Evolutionary conservation across 2,888 invertebrate genomes (phyloP).

Genomic region (Colletes collaris): DNA sequence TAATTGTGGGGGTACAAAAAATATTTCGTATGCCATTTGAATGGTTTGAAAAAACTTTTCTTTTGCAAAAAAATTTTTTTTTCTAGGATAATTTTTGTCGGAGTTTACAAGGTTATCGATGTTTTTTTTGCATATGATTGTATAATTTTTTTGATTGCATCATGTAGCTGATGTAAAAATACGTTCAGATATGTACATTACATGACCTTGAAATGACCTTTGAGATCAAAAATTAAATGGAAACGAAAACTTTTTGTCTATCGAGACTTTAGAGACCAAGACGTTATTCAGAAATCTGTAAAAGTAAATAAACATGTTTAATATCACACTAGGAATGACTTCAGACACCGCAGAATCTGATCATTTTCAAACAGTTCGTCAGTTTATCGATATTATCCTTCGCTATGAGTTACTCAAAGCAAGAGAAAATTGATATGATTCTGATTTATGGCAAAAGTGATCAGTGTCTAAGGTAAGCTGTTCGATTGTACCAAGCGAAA

Average conservation of each 20-base stretch:
- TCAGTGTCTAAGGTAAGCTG: no score
- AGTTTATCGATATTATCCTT: no score
- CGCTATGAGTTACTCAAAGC: no score
- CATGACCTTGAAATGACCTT: background rate
- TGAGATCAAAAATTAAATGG: constrained; percentile 2
- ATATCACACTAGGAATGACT: no score
- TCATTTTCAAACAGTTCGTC: no score
- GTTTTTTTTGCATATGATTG: background rate
- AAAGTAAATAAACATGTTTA: no score
- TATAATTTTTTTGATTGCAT: background rate
- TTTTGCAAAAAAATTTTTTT: background rate
- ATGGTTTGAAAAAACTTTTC: background rate
- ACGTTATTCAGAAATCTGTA: no score
- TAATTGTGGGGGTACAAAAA: background rate
- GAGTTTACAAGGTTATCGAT: constrained; percentile 3
- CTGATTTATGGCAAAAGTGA: no score
- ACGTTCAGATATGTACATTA: constrained; percentile 5
- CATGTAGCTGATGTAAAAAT: background rate
- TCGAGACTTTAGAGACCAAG: background rate
- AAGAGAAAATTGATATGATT: no score
- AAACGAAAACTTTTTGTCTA: constrained; percentile 2
- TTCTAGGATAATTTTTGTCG: background rate
- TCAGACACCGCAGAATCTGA: no score
- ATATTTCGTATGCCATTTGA: background rate
- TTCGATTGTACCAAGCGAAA: no score